Conservation (phyloP, 2,888 invertebrate genomes). For the Parnassius mnemosyne region DNA sequence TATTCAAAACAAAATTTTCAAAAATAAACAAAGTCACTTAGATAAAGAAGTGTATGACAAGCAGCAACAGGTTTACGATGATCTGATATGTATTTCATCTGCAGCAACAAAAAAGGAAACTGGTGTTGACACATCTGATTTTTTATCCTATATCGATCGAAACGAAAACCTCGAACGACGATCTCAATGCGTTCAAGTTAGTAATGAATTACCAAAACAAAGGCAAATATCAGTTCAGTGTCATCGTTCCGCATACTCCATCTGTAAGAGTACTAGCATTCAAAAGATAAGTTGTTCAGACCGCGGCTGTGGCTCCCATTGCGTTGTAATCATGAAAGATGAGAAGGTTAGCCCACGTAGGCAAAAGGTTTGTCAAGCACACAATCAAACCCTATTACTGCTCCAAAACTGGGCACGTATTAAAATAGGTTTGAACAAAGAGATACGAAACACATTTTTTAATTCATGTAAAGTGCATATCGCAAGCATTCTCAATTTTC, state of each 20-base stretch:
- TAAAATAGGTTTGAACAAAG: conserved; percentile 22
- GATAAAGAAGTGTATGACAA: background rate
- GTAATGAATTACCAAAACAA: conserved; percentile 32
- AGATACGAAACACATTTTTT: conserved; percentile 23
- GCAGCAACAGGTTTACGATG: conserved; percentile 7
- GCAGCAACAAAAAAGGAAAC: conserved; percentile 18
- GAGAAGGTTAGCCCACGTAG: conserved; percentile 38
- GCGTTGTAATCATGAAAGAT: conserved; percentile 36
- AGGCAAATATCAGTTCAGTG: conserved; percentile 45
- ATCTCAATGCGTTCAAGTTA: conserved; percentile 46
- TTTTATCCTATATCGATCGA: conserved; percentile 8
- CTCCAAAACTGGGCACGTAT: conserved; percentile 43
- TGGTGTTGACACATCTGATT: conserved; percentile 20
- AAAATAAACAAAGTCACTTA: conserved; percentile 4
- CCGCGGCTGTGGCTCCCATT: conserved; percentile 37
- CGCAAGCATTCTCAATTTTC: conserved; percentile 35
- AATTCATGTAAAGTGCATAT: conserved; percentile 38
- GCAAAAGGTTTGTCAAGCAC: conserved; percentile 46
- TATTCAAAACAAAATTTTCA: conserved; percentile 32
- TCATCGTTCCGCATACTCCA: conserved; percentile 29
- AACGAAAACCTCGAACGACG: conserved; percentile 24
- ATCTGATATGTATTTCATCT: conserved; percentile 8
- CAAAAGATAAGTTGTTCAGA: conserved; percentile 34
- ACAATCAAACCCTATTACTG: conserved; percentile 41
- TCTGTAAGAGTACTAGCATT: conserved; percentile 46